Percentiles rank a stretch among this genome's conserved stretches.
Evolutionary conservation across 2,797 vertebrate genomes (phyloP).

Genomic region (Tolypeutes matacus): DNA sequence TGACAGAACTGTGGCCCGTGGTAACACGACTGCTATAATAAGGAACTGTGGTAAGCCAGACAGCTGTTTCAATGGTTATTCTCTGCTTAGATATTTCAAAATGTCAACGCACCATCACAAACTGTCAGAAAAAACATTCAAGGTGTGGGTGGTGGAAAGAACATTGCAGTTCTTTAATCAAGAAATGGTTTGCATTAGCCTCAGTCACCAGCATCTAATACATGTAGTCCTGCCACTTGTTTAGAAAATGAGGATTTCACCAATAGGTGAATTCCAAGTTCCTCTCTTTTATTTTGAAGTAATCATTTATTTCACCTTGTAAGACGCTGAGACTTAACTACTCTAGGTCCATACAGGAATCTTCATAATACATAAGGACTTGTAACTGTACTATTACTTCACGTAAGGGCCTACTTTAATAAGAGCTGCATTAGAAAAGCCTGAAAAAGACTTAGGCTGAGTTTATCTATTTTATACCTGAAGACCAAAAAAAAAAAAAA

Average conservation of each 20-base stretch:
- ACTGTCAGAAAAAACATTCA: conserved; percentile 13
- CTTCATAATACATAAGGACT: not conserved
- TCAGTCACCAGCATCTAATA: not conserved
- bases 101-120: conserved; percentile 70
- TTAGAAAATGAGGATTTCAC: not conserved
- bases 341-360: not conserved
- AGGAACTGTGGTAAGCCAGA: conserved; percentile 80
- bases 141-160: not conserved
- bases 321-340: not conserved
- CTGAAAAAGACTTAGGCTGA: not conserved
- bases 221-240: not conserved
- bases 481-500: conserved; percentile 36
- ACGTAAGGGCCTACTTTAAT: not conserved
- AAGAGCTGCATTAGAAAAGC: not conserved
- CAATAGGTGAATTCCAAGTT: conserved; percentile 50
- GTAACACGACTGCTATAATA: conserved; percentile 85
- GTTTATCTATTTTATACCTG: not conserved
- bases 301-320: not conserved
- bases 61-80: conserved; percentile 80
- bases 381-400: not conserved
- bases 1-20: conserved; percentile 84
- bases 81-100: conserved; percentile 82
- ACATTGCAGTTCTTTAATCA: conserved; percentile 47
- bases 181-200: conserved; percentile 38
- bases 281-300: conserved; percentile 55